Evolutionary conservation across 2,113 vertebrate species (phyloP), one percentile per base, ranked within the genome.

Genomic region (Haliaeetus leucogaster): DNA sequence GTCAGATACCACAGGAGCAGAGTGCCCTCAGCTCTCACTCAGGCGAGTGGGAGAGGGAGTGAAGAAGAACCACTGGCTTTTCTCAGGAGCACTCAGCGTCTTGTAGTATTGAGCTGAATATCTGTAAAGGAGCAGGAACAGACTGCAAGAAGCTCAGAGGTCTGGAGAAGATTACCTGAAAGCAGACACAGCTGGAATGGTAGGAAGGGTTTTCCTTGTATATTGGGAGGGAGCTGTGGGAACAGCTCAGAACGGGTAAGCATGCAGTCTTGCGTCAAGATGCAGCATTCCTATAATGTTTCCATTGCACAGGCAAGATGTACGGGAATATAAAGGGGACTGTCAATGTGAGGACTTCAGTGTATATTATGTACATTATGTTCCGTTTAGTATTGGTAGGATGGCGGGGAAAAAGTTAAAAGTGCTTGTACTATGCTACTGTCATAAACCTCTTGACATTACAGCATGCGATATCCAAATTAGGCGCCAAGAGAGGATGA

Each of bases 151-250:
- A 70, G 58, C 42, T 91, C 86, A 70, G 71, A 74, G 52, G 21
- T 93, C 71, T 21, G 86, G 61, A 95, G 62, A 58, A 80, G 79
- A 81, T 32, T 65, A 63, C 93, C 93, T 94, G 94, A 94, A 95
- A 82, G 71, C 78, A 95, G 78, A 94, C 82, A 87, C 90, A 91
- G 78, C 79, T 79, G 92, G 67, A 91, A 95, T 89, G 78, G 86
- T 90, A 97, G 95, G 89, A 91, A 96, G 63, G 93, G 82, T 82
- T 93, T 96, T 95, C 85, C 71, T 86, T 91, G 36, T 83, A 2
- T 66, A 6, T 40, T 66, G 93, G 89, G 94, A 97, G 89, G 81
- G 89, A 96, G 62, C 91, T 84, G 67, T 0, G 65, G 83, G 70
- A 84, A 85, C 66, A 89, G 78, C 59, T 87, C 91, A 58, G 70